Evolutionary conservation across 1,140 invertebrate genomes (phyloP), one percentile per base, ranked within the genome.

Genomic region (Probaryconus sp.): DNA sequence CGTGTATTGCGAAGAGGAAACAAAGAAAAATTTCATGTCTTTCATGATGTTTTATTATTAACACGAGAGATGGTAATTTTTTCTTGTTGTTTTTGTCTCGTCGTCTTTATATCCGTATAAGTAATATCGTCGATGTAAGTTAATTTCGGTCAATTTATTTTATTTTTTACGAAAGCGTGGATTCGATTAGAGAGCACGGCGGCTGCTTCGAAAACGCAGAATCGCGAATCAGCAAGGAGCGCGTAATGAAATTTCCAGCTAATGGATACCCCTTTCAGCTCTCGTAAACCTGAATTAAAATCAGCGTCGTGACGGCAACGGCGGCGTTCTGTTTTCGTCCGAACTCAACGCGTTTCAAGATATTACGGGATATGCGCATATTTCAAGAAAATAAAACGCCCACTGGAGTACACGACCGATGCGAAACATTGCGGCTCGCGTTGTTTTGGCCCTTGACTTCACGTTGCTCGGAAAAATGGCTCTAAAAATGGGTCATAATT

Each of bases 231-330:
- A 74, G 56, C 71, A 58, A 68, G 63, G 9, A 68, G 20, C 40
- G 35, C 50, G 37, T 72, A 69, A 67, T 76, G 76, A 79, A 77
- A 77, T 81, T 81, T 64, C 43, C 33, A 67, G 69, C 77, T 78
- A 76, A 79, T 78, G 74, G 69, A 77, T 79, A 80, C 71, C 70
- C 56, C 50, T 76, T 77, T 76, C 70, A 79, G 67, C 69, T 42
- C 60, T 72, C 71, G 75, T 76, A 79, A 77, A 73, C 68, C 71
- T 61, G 63, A 69, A 76, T 76, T 81, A 79, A 82, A 81, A 78
- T 79, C 77, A 77, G 76, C 73, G 65, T 68, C 55, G 55, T 70
- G 69, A 74, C 77, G 71, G 58, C 47, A 70, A 65, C 67, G 67
- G 64, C 51, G 65, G 69, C 64, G 53, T 64, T 68, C 70, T 73